Percentiles rank a stretch among this genome's conserved stretches.
These are phyloP conservation scores for Notospermus geniculatus DNA, from an alignment of 1,140 invertebrate species.

Conservation along the genomic window DNA sequence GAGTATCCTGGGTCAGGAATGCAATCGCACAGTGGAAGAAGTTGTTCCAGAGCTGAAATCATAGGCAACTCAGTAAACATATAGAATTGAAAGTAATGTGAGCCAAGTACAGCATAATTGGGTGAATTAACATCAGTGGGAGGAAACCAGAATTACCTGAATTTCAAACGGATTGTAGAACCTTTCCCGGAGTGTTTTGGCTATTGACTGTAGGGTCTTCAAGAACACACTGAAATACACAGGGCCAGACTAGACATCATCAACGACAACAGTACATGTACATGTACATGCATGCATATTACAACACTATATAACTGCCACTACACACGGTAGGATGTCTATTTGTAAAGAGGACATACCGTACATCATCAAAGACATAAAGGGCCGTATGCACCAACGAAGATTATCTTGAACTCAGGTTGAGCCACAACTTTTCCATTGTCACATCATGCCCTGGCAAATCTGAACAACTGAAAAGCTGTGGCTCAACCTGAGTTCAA, in stretches of 20 bases:
- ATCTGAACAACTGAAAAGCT: too few relatives aligned
- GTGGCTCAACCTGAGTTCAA: too few relatives aligned
- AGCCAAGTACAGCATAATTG: background rate
- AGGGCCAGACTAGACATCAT: slow-evolving; percentile 20
- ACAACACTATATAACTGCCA: too few relatives aligned
- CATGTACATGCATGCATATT: too few relatives aligned
- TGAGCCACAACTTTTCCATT: too few relatives aligned
- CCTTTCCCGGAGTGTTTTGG: slow-evolving; percentile 75
- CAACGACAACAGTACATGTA: background rate
- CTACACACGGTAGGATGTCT: too few relatives aligned
- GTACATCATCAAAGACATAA: too few relatives aligned
- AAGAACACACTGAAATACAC: slow-evolving; percentile 70
- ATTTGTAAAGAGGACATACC: too few relatives aligned
- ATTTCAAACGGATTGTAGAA: slow-evolving; percentile 79
- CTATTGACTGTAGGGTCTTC: slow-evolving; percentile 78
- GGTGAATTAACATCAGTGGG: background rate
- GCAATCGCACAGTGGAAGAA: slow-evolving; percentile 89
- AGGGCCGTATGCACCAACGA: too few relatives aligned
- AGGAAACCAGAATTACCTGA: slow-evolving; percentile 60
- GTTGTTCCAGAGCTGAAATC: slow-evolving; percentile 77
- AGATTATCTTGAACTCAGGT: too few relatives aligned
- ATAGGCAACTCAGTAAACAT: slow-evolving; percentile 21
- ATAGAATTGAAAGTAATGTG: background rate
- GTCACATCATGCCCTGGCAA: too few relatives aligned
- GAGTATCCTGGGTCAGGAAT: slow-evolving; percentile 80